phyloP scores from a whole-genome alignment of 2,797 vertebrate genomes.

The Lateolabrax maculatus region DNA sequence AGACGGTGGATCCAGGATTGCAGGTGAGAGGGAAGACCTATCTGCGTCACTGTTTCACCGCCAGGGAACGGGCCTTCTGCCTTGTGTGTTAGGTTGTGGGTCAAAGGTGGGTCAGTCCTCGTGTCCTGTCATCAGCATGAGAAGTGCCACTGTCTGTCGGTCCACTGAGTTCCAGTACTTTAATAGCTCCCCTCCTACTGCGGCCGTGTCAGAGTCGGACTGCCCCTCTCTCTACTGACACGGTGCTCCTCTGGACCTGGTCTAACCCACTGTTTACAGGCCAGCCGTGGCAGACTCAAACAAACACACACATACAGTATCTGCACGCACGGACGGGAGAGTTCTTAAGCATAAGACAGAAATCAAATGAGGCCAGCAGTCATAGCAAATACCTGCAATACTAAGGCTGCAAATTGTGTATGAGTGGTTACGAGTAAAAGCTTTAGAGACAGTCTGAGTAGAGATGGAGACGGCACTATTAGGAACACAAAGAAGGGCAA shows the following conservation, averaged over 20 bases:
- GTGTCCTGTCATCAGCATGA: slow-evolving; percentile 29
- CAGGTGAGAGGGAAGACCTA: not conserved
- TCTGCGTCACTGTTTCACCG: slow-evolving; percentile 28
- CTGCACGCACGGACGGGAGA: not conserved
- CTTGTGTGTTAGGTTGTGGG: slow-evolving; percentile 16
- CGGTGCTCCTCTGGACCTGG: not conserved
- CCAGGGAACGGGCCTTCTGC: not conserved
- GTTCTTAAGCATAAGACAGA: not conserved
- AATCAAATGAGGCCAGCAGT: not conserved
- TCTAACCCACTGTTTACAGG: not conserved
- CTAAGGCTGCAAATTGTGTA: not conserved
- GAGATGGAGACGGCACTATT: not conserved
- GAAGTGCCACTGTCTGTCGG: slow-evolving; percentile 24
- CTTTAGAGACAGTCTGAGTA: slow-evolving; percentile 21
- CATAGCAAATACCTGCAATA: not conserved
- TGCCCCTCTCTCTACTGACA: slow-evolving; percentile 14
- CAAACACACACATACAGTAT: slow-evolving; percentile 7
- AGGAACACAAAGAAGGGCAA: not conserved
- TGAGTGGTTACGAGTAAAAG: not conserved
- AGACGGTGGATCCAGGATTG: slow-evolving; percentile 20
- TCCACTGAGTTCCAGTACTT: slow-evolving; percentile 11
- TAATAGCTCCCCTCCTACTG: slow-evolving; percentile 39
- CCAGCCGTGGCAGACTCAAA: not conserved
- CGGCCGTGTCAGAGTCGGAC: slow-evolving; percentile 19
- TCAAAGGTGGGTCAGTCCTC: slow-evolving; percentile 38